Conservation (phyloP, 2,797 vertebrate genomes). For the Chelonia mydas region DNA sequence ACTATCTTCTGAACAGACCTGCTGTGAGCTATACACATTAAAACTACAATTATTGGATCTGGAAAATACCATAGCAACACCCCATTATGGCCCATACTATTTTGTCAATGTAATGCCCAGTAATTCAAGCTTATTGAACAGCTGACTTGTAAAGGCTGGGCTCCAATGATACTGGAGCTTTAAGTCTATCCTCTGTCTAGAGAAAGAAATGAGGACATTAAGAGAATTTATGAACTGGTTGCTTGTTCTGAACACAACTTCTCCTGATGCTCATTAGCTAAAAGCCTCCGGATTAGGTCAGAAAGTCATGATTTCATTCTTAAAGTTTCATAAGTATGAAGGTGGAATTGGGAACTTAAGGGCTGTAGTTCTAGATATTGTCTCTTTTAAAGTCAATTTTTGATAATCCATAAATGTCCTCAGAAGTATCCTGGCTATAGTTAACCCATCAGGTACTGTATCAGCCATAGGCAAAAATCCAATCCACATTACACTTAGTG, state of each 20-base stretch:
- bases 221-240: slow-evolving; percentile 9
- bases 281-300: neutral
- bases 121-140: slow-evolving; percentile 54
- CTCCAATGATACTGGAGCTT: slow-evolving; percentile 33
- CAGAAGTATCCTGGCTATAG: neutral
- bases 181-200: neutral
- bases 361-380: neutral
- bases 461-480: accelerated
- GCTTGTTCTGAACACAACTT: slow-evolving; percentile 37
- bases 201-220: neutral
- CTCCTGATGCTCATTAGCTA: neutral
- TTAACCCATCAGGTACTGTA: neutral
- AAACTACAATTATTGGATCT: slow-evolving; percentile 71
- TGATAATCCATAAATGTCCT: neutral
- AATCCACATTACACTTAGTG: accelerated
- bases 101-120: slow-evolving; percentile 61
- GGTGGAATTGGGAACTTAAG: neutral
- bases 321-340: neutral
- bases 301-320: neutral
- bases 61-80: slow-evolving; percentile 58
- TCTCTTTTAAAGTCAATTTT: slow-evolving; percentile 9
- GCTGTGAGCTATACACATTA: slow-evolving; percentile 62
- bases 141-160: slow-evolving; percentile 50
- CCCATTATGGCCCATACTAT: slow-evolving; percentile 31
- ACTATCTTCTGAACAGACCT: slow-evolving; percentile 65